Evolutionary conservation across 1,140 invertebrate species (phyloP), one percentile per base, ranked within the genome.

Genomic region (Aethina tumida): DNA sequence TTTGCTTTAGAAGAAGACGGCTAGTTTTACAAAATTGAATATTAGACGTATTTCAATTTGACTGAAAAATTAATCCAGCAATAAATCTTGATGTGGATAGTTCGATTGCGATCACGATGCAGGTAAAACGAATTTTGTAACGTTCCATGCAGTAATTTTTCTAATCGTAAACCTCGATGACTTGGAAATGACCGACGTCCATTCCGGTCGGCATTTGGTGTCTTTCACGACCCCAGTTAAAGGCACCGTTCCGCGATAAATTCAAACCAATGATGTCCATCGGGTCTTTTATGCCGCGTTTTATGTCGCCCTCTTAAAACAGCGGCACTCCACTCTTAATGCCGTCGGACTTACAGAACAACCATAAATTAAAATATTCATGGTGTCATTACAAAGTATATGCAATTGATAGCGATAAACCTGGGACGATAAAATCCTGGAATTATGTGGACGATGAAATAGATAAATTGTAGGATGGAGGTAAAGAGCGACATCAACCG

Each of bases 301-400:
- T n/a, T n/a, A n/a, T n/a, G n/a, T n/a, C n/a, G n/a, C n/a, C n/a
- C n/a, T n/a, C n/a, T n/a, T n/a, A n/a, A n/a, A n/a, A n/a, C n/a
- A n/a, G n/a, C n/a, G n/a, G n/a, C n/a, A n/a, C n/a, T n/a, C n/a
- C n/a, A n/a, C n/a, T n/a, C n/a, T n/a, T n/a, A n/a, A n/a, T n/a
- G n/a, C n/a, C n/a, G n/a, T n/a, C n/a, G n/a, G n/a, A n/a, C n/a
- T n/a, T n/a, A n/a, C n/a, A n/a, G n/a, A n/a, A n/a, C n/a, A n/a
- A n/a, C n/a, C n/a, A n/a, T n/a, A n/a, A n/a, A n/a, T n/a, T n/a
- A n/a, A n/a, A n/a, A n/a, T n/a, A n/a, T n/a, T n/a, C n/a, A n/a
- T n/a, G n/a, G n/a, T n/a, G n/a, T n/a, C n/a, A 26, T 26, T 26
- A 26, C 24, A 26, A 26, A 26, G 24, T 26, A 26, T 26, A n/a